These are phyloP conservation scores for Salminus brasiliensis DNA, from an alignment of 2,113 vertebrate species.

Conservation along the genomic window DNA sequence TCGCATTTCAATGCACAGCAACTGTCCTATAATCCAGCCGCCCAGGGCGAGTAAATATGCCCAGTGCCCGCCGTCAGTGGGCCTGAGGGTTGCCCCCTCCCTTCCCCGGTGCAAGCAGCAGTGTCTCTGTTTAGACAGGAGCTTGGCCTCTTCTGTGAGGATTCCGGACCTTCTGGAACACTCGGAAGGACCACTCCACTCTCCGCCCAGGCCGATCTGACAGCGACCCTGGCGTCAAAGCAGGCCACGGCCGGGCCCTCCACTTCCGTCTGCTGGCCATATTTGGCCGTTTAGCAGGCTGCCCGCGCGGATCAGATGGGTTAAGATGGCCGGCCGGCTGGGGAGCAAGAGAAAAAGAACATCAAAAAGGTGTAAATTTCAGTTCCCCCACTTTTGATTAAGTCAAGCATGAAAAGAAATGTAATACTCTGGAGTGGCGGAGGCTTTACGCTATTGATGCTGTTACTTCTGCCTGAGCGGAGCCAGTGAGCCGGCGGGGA, in stretches of 20 bases:
- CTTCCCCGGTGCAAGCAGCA: conserved; percentile 16
- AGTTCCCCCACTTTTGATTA: conserved; percentile 99
- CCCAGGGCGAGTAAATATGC: conserved; percentile 33
- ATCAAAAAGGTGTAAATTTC: conserved; percentile 99
- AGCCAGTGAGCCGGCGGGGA: conserved; percentile 95
- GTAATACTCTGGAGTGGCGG: conserved; percentile 99
- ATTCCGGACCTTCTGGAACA: conserved; percentile 76
- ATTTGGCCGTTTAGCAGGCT: conserved; percentile 97
- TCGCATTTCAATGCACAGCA: conserved; percentile 65
- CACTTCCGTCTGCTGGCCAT: conserved; percentile 96
- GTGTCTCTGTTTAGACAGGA: conserved; percentile 68
- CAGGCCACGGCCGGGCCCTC: conserved; percentile 93
- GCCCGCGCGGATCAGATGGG: conserved; percentile 98
- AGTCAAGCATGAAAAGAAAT: conserved; percentile 99
- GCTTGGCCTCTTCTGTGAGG: conserved; percentile 68
- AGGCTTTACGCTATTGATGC: conserved; percentile 98
- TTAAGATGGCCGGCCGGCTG: conserved; percentile 98
- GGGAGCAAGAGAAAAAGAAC: conserved; percentile 83
- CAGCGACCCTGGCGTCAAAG: conserved; percentile 86
- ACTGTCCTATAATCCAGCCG: conserved; percentile 20
- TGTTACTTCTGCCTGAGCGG: conserved; percentile 99
- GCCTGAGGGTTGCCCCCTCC: conserved; percentile 13
- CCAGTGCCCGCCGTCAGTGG: conserved; percentile 6
- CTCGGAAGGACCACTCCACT: conserved; percentile 62
- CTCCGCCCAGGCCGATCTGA: conserved; percentile 83